phyloP scores from a whole-genome alignment of 2,888 invertebrate genomes.

The Melanophora roralis region DNA sequence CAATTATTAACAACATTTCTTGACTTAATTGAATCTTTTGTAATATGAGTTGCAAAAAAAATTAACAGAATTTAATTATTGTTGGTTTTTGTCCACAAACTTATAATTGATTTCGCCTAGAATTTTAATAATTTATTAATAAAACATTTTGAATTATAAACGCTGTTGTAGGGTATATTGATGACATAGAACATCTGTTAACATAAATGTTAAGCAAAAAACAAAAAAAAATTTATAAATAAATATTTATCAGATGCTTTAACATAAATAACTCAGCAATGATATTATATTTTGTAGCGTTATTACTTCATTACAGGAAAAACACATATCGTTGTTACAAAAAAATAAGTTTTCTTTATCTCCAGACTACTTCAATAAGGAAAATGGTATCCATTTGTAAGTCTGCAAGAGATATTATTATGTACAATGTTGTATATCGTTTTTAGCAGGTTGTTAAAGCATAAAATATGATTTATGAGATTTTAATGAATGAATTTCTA shows the following conservation, averaged over 20 bases:
- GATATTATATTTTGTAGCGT: slow-evolving; percentile 28
- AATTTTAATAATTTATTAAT: slow-evolving; percentile 43
- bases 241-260: not conserved
- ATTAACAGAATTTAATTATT: not conserved
- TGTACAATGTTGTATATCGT: slow-evolving; percentile 22
- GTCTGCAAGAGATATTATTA: not conserved
- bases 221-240: not conserved
- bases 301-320: slow-evolving; percentile 58
- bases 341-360: not conserved
- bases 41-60: no score
- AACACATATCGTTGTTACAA: slow-evolving; percentile 22
- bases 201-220: slow-evolving; percentile 4
- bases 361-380: slow-evolving; percentile 26
- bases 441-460: not conserved
- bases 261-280: not conserved
- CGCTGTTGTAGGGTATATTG: slow-evolving; percentile 51
- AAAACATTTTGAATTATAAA: slow-evolving; percentile 57
- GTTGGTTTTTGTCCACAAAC: not conserved
- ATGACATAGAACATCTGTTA: slow-evolving; percentile 61
- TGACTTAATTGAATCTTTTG: slow-evolving; percentile 17
- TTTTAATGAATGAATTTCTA: slow-evolving; percentile 61
- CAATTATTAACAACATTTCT: slow-evolving; percentile 31
- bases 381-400: slow-evolving; percentile 4
- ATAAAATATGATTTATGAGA: slow-evolving; percentile 58
- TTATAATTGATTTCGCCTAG: not conserved